A percentile compares a stretch with the other conserved stretches of the same genome.
phyloP scores from a whole-genome alignment of 2,113 vertebrate species.

The Rhinichthys klamathensis region DNA sequence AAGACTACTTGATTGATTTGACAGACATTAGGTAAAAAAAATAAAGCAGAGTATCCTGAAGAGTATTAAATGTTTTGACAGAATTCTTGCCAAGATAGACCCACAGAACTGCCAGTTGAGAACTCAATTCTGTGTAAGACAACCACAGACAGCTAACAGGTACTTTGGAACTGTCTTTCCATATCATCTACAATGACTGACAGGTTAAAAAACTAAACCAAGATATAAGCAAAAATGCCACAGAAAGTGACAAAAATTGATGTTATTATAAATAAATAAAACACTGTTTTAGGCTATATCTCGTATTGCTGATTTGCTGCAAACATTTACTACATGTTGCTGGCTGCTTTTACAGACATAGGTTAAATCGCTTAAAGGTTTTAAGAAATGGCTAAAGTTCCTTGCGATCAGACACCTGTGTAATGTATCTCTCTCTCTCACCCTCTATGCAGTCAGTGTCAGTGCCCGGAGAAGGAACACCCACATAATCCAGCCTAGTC shows the following conservation, averaged over 20 bases:
- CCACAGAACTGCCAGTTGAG: slow-evolving; percentile 34
- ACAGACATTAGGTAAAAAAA: slow-evolving; percentile 36
- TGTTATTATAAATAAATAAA: background rate
- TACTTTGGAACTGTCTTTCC: background rate
- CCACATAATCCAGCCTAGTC: background rate
- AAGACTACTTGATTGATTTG: slow-evolving; percentile 13
- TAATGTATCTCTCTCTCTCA: background rate
- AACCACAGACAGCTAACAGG: background rate
- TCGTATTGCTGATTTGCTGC: background rate
- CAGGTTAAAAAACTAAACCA: background rate
- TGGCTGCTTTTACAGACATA: background rate
- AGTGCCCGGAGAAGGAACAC: background rate
- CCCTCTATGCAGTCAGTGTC: background rate
- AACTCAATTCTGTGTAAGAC: slow-evolving; percentile 6
- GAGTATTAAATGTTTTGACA: slow-evolving; percentile 46
- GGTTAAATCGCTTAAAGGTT: background rate
- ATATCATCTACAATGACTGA: background rate
- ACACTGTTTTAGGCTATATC: background rate
- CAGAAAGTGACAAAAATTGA: background rate
- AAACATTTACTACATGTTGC: background rate
- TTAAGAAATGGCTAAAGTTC: background rate
- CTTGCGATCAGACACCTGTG: background rate
- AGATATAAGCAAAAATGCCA: background rate
- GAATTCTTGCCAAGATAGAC: slow-evolving; percentile 45
- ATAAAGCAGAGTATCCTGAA: slow-evolving; percentile 16